A percentile compares a stretch with the other conserved stretches of the same genome.
phyloP scores from a whole-genome alignment of 2,888 invertebrate species.

The Lochmaea crataegi region DNA sequence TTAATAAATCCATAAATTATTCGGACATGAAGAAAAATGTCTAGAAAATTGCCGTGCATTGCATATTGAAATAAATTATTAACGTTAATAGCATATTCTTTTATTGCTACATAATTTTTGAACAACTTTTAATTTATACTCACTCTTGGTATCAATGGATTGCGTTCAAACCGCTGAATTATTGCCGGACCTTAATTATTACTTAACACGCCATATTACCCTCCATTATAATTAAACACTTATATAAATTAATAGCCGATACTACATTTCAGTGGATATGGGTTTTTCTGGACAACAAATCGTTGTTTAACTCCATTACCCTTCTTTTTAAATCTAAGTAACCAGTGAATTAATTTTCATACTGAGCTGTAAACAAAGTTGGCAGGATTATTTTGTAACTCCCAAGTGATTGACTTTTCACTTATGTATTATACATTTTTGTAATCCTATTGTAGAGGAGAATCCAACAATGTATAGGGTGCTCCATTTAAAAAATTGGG shows the following conservation, averaged over 20 bases:
- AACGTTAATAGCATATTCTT: conserved; percentile 39
- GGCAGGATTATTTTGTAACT: too few species aligned
- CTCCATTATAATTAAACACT: conserved; percentile 50
- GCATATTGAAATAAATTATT: conserved; percentile 39
- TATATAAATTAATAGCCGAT: conserved; percentile 40
- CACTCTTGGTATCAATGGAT: conserved; percentile 38
- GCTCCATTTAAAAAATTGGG: too few species aligned
- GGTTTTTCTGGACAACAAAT: conserved; percentile 24
- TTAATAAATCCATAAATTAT: conserved; percentile 20
- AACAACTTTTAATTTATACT: conserved; percentile 43
- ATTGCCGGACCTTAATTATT: conserved; percentile 47
- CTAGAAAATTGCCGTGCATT: conserved; percentile 26
- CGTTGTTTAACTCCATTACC: neutral
- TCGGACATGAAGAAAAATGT: conserved; percentile 26
- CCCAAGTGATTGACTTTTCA: too few species aligned
- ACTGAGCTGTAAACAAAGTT: too few species aligned
- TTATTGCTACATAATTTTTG: conserved; percentile 43
- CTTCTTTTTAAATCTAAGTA: neutral
- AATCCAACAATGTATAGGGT: too few species aligned
- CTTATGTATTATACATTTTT: too few species aligned
- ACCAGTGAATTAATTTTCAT: too few species aligned
- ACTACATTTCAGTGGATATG: conserved; percentile 22
- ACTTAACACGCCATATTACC: conserved; percentile 49
- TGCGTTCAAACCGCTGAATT: conserved; percentile 46
- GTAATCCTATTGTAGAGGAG: too few species aligned